Percentiles rank a stretch among this genome's conserved stretches.
Evolutionary conservation across 2,113 vertebrate species (phyloP).

Genomic region (Corythornis cristatus): DNA sequence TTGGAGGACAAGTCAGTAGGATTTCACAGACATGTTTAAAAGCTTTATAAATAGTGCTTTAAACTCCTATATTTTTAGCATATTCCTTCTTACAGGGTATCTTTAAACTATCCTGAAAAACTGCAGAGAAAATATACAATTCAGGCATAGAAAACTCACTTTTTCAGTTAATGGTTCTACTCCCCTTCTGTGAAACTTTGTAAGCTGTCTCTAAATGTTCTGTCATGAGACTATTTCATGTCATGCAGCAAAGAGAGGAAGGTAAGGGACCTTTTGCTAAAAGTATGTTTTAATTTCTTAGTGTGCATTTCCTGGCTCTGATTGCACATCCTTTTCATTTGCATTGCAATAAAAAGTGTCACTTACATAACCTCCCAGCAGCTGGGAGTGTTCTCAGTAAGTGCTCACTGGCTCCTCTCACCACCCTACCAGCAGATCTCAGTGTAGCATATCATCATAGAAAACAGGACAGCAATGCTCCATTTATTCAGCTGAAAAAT

Average conservation of each 20-base stretch:
- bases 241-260: neutral
- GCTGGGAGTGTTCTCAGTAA: neutral
- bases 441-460: neutral
- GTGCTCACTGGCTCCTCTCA: neutral
- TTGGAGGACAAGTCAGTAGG: neutral
- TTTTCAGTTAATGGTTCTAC: neutral
- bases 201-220: neutral
- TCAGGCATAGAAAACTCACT: neutral
- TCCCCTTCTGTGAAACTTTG: neutral
- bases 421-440: neutral
- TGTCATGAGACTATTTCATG: neutral
- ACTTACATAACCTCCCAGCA: neutral
- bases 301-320: neutral
- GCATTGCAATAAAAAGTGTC: neutral
- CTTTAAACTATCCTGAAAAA: neutral
- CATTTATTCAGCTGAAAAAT: neutral
- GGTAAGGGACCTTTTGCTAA: neutral
- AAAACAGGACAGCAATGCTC: neutral
- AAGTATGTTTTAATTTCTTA: neutral
- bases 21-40: neutral
- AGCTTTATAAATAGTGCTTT: conserved; percentile 11
- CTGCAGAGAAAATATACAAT: neutral
- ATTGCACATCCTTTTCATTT: neutral
- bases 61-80: neutral
- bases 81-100: neutral